Evolutionary conservation across 2,888 invertebrate species (phyloP).

Genomic region (Eupelmus urozonus): DNA sequence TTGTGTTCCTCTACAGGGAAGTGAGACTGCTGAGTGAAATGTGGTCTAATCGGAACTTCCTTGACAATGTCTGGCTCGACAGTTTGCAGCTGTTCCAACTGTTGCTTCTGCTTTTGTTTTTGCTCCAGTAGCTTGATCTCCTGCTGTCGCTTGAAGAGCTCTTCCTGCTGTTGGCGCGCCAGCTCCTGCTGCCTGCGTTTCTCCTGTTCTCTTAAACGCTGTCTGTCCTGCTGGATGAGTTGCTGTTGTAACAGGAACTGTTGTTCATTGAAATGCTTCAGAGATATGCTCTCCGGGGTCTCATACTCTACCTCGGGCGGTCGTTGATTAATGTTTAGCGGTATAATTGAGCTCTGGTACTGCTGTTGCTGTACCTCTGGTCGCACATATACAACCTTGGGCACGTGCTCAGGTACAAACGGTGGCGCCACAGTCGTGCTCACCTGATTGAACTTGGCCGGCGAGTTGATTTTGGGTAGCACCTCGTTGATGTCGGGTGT

Average conservation of each 20-base stretch:
- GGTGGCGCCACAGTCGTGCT: slow-evolving; percentile 47
- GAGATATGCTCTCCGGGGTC: slow-evolving; percentile 73
- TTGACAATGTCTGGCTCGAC: slow-evolving; percentile 42
- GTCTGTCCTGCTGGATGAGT: slow-evolving; percentile 72
- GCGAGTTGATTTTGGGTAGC: slow-evolving; percentile 69
- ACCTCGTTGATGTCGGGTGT: slow-evolving; percentile 72
- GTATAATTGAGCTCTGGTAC: slow-evolving; percentile 66
- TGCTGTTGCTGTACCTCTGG: slow-evolving; percentile 66
- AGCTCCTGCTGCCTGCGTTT: slow-evolving; percentile 68
- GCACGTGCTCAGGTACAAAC: slow-evolving; percentile 61
- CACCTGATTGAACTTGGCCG: slow-evolving; percentile 68
- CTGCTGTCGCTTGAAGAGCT: slow-evolving; percentile 67
- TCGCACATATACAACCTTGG: slow-evolving; percentile 67
- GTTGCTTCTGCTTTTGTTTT: slow-evolving; percentile 63
- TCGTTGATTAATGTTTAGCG: slow-evolving; percentile 66
- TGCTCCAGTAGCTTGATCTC: slow-evolving; percentile 66
- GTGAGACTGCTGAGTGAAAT: slow-evolving; percentile 32
- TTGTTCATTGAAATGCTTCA: slow-evolving; percentile 75
- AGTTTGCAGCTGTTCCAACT: slow-evolving; percentile 31
- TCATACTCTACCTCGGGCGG: slow-evolving; percentile 68
- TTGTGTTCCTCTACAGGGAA: slow-evolving; percentile 30
- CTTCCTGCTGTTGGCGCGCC: slow-evolving; percentile 67
- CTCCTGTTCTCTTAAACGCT: slow-evolving; percentile 71
- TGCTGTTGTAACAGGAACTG: slow-evolving; percentile 73
- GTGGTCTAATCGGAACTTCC: slow-evolving; percentile 26